Percentiles rank a stretch among this genome's conserved stretches.
These are phyloP conservation scores for Drosophila borborema DNA, from an alignment of 2,888 invertebrate species.

Conservation along the genomic window DNA sequence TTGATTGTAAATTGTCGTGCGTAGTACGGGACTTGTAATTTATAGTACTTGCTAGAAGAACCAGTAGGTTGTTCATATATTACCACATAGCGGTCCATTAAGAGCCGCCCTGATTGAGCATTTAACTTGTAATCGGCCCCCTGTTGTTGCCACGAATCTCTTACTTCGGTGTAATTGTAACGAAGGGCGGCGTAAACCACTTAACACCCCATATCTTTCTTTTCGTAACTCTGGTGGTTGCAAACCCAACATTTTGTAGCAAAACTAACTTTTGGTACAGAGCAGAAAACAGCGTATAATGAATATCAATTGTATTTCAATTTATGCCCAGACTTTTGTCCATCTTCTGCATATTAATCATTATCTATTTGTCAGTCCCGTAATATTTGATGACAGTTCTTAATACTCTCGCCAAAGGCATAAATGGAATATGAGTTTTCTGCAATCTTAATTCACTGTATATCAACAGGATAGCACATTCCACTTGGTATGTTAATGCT, in stretches of 20 bases:
- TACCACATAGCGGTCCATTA: constrained; percentile 65
- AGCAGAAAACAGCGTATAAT: constrained; percentile 65
- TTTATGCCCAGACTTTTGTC: constrained; percentile 41
- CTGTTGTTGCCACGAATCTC: constrained; percentile 53
- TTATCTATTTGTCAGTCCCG: constrained; percentile 30
- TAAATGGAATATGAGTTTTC: not conserved
- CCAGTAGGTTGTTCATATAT: constrained; percentile 34
- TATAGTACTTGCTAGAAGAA: constrained; percentile 40
- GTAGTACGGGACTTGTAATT: constrained; percentile 41
- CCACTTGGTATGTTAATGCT: no score
- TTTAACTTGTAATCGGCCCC: constrained; percentile 76
- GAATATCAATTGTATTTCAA: constrained; percentile 82
- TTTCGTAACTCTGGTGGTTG: constrained; percentile 59
- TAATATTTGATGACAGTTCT: not conserved
- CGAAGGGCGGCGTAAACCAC: constrained; percentile 69
- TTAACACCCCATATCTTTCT: constrained; percentile 75
- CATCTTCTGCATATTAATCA: constrained; percentile 30
- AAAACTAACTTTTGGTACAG: not conserved
- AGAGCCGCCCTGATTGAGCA: constrained; percentile 72
- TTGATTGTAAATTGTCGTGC: constrained; percentile 23
- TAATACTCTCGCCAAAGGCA: not conserved
- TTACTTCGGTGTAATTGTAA: constrained; percentile 44
- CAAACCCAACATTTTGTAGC: constrained; percentile 48
- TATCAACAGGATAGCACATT: no score
- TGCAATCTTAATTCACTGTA: not conserved